Conservation (phyloP, 2,888 invertebrate genomes). For the Leptinotarsa peninsularis region DNA sequence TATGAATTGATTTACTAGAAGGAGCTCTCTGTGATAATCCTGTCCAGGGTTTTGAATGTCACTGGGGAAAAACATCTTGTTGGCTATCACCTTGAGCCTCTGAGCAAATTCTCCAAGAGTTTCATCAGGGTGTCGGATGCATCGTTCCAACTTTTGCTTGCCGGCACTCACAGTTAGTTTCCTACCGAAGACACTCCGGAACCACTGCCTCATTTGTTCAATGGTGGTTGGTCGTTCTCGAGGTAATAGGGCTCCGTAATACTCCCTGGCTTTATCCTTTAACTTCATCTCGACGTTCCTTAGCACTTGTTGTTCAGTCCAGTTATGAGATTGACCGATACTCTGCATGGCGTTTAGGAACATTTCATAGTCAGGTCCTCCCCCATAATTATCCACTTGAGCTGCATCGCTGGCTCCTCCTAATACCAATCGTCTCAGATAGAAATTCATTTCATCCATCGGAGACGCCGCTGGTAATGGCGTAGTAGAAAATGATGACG, state of each 20-base stretch:
- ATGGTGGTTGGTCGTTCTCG: constrained; percentile 28
- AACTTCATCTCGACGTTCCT: constrained; percentile 25
- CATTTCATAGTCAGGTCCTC: constrained; percentile 34
- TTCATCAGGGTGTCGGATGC: constrained; percentile 23
- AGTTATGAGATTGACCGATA: constrained; percentile 5
- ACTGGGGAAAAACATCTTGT: constrained; percentile 27
- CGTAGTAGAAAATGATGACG: too few species aligned
- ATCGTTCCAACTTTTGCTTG: constrained; percentile 28
- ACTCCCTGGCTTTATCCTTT: constrained; percentile 26
- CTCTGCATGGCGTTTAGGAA: constrained; percentile 28
- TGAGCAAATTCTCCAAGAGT: constrained; percentile 33
- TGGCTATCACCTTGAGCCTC: constrained; percentile 24
- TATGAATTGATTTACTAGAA: too few species aligned
- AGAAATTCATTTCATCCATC: constrained; percentile 16
- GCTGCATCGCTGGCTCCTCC: not conserved
- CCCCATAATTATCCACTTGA: constrained; percentile 26
- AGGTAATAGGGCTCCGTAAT: constrained; percentile 10
- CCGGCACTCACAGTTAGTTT: constrained; percentile 21
- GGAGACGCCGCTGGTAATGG: too few species aligned
- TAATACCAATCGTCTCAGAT: not conserved
- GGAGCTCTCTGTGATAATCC: too few species aligned
- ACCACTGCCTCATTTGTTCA: constrained; percentile 23
- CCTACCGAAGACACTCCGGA: constrained; percentile 28
- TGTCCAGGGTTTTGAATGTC: too few species aligned
- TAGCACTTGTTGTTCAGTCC: constrained; percentile 18